These are phyloP conservation scores for Procavia capensis DNA, from an alignment of 2,113 vertebrate species.

Conservation along the genomic window DNA sequence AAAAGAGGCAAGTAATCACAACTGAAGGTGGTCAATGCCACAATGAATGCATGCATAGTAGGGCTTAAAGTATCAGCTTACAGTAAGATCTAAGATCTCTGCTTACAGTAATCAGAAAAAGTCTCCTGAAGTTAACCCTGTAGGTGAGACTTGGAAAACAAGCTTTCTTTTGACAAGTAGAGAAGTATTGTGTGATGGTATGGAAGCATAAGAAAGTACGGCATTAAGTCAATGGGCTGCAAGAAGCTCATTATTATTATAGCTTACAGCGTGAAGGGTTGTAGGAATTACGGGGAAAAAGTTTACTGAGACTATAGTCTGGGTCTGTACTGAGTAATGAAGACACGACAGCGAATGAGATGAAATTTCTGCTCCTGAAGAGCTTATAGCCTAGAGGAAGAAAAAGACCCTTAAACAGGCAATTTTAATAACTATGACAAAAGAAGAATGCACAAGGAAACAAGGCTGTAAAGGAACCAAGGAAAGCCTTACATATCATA, in stretches of 20 bases:
- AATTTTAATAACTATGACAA: background rate
- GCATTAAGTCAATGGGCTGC: background rate
- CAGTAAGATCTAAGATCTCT: background rate
- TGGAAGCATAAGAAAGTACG: background rate
- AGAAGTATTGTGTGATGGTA: background rate
- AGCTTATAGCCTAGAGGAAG: background rate
- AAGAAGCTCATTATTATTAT: background rate
- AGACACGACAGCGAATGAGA: background rate
- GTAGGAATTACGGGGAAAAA: background rate
- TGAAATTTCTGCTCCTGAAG: background rate
- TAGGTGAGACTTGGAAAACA: background rate
- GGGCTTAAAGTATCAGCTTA: background rate
- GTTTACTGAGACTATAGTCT: background rate
- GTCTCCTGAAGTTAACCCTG: background rate
- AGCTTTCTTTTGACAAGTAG: background rate
- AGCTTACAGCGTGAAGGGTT: slow-evolving; percentile 9
- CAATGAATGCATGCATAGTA: background rate
- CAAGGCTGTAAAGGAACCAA: background rate
- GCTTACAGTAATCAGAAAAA: background rate
- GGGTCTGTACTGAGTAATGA: background rate
- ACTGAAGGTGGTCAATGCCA: background rate
- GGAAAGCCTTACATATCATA: background rate
- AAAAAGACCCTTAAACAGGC: background rate
- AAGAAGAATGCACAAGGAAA: background rate
- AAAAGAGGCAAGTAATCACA: background rate